Evolutionary conservation across 2,888 invertebrate genomes (phyloP).

Genomic region (Pseudanteris insignis): DNA sequence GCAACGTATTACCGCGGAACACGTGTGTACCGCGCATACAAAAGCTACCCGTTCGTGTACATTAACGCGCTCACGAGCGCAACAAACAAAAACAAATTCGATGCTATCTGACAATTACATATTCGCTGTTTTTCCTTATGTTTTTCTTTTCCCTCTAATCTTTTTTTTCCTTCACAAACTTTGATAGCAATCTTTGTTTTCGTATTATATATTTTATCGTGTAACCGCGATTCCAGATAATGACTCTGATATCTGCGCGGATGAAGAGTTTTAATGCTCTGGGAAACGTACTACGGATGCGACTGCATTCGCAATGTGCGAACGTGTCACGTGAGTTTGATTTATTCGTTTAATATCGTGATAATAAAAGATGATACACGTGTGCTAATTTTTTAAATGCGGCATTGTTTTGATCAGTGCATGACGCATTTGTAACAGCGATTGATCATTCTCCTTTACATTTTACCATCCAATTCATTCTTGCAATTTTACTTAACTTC

Average conservation of each 20-base stretch:
- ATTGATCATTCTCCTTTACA: too few species aligned
- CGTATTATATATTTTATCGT: slow-evolving; percentile 27
- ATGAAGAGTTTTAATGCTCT: slow-evolving; percentile 19
- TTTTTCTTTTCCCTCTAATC: slow-evolving; percentile 1
- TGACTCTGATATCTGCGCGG: slow-evolving; percentile 18
- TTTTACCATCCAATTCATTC: too few species aligned
- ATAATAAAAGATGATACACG: background rate
- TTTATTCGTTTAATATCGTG: slow-evolving; percentile 4
- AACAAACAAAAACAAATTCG: slow-evolving; percentile 43
- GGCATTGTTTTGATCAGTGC: too few species aligned
- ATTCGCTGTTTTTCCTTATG: slow-evolving; percentile 5
- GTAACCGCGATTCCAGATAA: slow-evolving; percentile 19
- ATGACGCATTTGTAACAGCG: too few species aligned
- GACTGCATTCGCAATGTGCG: background rate
- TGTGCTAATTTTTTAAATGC: too few species aligned
- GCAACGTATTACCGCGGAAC: slow-evolving; percentile 55
- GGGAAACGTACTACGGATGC: slow-evolving; percentile 16
- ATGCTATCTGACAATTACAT: slow-evolving; percentile 31
- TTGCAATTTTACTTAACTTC: too few species aligned
- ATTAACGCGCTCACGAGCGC: slow-evolving; percentile 25
- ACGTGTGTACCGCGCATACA: slow-evolving; percentile 44
- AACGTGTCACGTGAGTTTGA: slow-evolving; percentile 8
- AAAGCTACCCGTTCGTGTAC: slow-evolving; percentile 27
- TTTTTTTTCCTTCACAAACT: background rate
- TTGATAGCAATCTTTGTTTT: slow-evolving; percentile 23